phyloP scores from a whole-genome alignment of 2,797 vertebrate species.

The Manis crassicaudata region DNA sequence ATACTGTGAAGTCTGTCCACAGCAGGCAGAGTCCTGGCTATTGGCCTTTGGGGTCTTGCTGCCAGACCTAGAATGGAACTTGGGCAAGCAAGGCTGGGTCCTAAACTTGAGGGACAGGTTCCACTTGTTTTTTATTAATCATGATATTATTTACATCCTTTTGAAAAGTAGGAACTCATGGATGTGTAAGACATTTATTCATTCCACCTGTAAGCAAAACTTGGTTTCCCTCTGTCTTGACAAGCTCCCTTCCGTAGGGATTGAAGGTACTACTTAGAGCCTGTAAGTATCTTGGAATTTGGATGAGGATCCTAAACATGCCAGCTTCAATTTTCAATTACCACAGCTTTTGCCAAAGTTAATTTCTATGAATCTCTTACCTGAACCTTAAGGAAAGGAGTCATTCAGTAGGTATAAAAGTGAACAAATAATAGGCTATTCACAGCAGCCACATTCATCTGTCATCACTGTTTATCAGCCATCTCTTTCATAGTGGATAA shows the following conservation, averaged over 20 bases:
- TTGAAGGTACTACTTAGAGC: not conserved
- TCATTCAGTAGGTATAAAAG: not conserved
- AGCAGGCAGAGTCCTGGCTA: not conserved
- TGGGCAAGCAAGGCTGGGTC: not conserved
- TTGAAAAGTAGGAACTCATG: not conserved
- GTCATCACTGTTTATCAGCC: not conserved
- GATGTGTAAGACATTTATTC: not conserved
- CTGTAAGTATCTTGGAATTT: not conserved
- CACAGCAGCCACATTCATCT: not conserved
- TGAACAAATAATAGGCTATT: not conserved
- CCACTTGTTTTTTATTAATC: not conserved
- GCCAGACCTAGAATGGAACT: not conserved
- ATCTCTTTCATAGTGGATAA: not conserved
- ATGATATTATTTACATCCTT: not conserved
- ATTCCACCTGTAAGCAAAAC: not conserved
- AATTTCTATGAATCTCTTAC: not conserved
- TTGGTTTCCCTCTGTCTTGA: not conserved
- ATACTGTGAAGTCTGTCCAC: not conserved
- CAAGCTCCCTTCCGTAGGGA: not conserved
- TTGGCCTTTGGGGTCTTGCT: not conserved
- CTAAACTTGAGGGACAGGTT: not conserved
- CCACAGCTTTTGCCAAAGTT: not conserved
- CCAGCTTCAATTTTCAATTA: constrained; percentile 33
- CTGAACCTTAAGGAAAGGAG: constrained; percentile 1
- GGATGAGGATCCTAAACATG: not conserved